Evolutionary conservation across 2,888 invertebrate genomes (phyloP).

Genomic region (Dryadula phaetusa): DNA sequence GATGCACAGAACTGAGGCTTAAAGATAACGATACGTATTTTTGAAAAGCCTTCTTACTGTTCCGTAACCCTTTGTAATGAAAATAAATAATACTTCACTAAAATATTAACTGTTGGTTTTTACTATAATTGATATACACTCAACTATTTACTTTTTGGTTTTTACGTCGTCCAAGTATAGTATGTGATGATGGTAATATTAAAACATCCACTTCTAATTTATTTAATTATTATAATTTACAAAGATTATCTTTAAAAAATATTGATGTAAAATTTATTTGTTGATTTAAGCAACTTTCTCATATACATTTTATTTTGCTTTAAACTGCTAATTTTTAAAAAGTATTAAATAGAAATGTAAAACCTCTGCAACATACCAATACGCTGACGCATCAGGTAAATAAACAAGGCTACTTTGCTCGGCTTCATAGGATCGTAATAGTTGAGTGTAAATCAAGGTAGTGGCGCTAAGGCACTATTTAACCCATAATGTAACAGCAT

Average conservation of each 20-base stretch:
- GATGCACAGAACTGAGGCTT: slow-evolving; percentile 63
- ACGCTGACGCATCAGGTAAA: slow-evolving; percentile 53
- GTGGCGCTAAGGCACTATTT: slow-evolving; percentile 67
- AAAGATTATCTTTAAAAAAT: not conserved
- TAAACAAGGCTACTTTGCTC: slow-evolving; percentile 43
- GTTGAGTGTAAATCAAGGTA: slow-evolving; percentile 46
- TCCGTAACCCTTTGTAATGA: slow-evolving; percentile 62
- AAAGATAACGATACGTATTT: slow-evolving; percentile 65
- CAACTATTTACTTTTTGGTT: not conserved
- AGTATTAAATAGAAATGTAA: slow-evolving; percentile 40
- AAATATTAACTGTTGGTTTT: slow-evolving; percentile 48
- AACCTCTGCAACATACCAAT: slow-evolving; percentile 49
- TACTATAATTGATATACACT: not conserved
- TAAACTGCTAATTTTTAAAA: not conserved
- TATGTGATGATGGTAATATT: not conserved
- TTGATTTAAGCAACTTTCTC: not conserved
- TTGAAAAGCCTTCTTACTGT: slow-evolving; percentile 61
- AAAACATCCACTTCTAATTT: not conserved
- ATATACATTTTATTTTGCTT: not conserved
- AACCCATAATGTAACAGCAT: slow-evolving; percentile 56
- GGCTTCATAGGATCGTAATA: slow-evolving; percentile 40
- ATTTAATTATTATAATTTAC: not conserved
- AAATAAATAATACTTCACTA: slow-evolving; percentile 50
- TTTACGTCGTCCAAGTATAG: not conserved
- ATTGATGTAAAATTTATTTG: no score